Conservation (phyloP, 2,888 invertebrate genomes). For the Bembecia ichneumoniformis region DNA sequence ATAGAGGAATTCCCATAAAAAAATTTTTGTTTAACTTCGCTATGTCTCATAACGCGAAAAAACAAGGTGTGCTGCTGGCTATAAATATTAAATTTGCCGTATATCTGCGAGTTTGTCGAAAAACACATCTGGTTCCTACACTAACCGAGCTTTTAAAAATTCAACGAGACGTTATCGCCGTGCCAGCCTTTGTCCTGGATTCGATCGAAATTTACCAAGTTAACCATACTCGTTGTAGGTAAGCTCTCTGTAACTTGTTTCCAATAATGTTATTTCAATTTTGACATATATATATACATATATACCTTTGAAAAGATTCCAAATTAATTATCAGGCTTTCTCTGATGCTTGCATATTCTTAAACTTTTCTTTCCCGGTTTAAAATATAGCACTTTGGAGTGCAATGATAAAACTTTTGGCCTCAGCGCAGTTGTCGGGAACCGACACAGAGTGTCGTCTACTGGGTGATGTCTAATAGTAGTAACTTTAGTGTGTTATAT, state of each 20-base stretch:
- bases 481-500: no score
- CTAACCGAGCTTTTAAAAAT: constrained; percentile 62
- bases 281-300: no score
- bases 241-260: no score
- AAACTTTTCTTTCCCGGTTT: no score
- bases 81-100: constrained; percentile 66
- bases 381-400: not conserved
- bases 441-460: not conserved
- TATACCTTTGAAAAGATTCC: no score
- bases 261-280: no score
- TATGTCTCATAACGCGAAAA: constrained; percentile 45
- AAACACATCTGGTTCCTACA: constrained; percentile 52
- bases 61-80: constrained; percentile 47
- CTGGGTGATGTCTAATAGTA: no score
- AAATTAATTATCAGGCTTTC: no score
- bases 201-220: not conserved
- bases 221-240: not conserved
- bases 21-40: constrained; percentile 23
- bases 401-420: not conserved
- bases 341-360: no score
- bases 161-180: constrained; percentile 46
- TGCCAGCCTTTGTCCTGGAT: constrained; percentile 33
- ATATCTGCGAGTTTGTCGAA: constrained; percentile 46
- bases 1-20: constrained; percentile 7
- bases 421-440: not conserved